A percentile compares a stretch with the other conserved stretches of the same genome.
Conservation (phyloP, 2,888 invertebrate species). For the Apamea epomidion region DNA sequence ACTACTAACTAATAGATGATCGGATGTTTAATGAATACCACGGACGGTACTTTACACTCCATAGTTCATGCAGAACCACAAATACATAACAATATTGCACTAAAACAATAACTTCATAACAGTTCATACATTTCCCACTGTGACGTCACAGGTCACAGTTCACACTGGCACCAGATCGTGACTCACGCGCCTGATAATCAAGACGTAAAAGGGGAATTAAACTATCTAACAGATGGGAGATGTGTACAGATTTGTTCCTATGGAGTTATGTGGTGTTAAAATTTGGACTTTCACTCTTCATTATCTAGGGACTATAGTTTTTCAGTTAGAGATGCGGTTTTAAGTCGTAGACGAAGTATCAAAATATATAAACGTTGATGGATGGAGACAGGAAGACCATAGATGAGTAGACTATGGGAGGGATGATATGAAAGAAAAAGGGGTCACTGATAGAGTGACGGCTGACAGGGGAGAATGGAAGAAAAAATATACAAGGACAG, state of each 20-base stretch:
- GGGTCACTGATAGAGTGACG: background rate
- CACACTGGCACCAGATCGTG: slow-evolving; percentile 71
- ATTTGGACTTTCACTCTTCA: slow-evolving; percentile 69
- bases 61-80: slow-evolving; percentile 1
- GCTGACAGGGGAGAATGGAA: background rate
- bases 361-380: background rate
- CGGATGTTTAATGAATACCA: background rate
- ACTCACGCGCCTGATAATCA: slow-evolving; percentile 73
- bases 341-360: background rate
- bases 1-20: background rate
- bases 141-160: slow-evolving; percentile 74
- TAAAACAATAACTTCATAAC: slow-evolving; percentile 66
- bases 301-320: slow-evolving; percentile 14
- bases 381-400: background rate
- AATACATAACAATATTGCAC: slow-evolving; percentile 46
- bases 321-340: slow-evolving; percentile 16
- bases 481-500: background rate
- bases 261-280: slow-evolving; percentile 63
- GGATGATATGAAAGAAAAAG: background rate
- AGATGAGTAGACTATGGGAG: background rate
- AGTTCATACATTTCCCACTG: slow-evolving; percentile 70
- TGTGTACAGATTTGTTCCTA: slow-evolving; percentile 63
- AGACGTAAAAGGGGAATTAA: slow-evolving; percentile 70
- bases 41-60: background rate
- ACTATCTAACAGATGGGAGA: slow-evolving; percentile 70